Percentiles rank a stretch among this genome's conserved stretches.
phyloP scores from a whole-genome alignment of 2,888 invertebrate species.

The Diarsia dahlii region DNA sequence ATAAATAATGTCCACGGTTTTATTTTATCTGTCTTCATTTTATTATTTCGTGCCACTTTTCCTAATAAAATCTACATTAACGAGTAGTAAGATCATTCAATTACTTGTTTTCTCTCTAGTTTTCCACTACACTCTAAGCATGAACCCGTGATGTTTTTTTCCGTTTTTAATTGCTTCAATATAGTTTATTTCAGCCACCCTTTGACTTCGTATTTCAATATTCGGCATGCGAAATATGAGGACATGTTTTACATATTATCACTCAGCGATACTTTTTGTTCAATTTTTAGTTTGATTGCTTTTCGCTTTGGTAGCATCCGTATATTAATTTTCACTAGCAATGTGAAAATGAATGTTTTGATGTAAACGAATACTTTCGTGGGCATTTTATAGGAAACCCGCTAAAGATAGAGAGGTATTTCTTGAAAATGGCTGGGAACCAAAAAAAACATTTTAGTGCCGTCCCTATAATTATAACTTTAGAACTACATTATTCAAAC shows the following conservation, averaged over 20 bases:
- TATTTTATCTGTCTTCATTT: slow-evolving; percentile 1
- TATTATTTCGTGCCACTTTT: slow-evolving; percentile 27
- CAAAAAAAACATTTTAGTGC: neutral
- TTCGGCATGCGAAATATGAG: slow-evolving; percentile 5
- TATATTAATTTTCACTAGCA: slow-evolving; percentile 24
- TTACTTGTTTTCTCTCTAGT: slow-evolving; percentile 27
- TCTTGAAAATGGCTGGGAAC: neutral
- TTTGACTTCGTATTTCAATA: slow-evolving; percentile 30
- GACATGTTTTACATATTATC: slow-evolving; percentile 17
- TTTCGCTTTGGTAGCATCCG: slow-evolving; percentile 16
- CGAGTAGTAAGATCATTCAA: slow-evolving; percentile 33
- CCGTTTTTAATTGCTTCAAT: neutral
- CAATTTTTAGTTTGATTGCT: slow-evolving; percentile 14
- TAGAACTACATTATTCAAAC: neutral
- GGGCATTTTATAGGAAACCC: no score
- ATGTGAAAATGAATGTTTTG: slow-evolving; percentile 13
- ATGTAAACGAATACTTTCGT: neutral
- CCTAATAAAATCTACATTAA: slow-evolving; percentile 31
- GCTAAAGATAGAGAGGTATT: neutral
- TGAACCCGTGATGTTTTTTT: slow-evolving; percentile 1
- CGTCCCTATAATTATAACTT: neutral
- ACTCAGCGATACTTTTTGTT: slow-evolving; percentile 7
- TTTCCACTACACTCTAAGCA: neutral
- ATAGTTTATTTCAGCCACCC: neutral
- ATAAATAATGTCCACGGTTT: neutral